Base-by-base conservation (phyloP, 2,888 invertebrate species). In the Ditula angustiorana region DNA sequence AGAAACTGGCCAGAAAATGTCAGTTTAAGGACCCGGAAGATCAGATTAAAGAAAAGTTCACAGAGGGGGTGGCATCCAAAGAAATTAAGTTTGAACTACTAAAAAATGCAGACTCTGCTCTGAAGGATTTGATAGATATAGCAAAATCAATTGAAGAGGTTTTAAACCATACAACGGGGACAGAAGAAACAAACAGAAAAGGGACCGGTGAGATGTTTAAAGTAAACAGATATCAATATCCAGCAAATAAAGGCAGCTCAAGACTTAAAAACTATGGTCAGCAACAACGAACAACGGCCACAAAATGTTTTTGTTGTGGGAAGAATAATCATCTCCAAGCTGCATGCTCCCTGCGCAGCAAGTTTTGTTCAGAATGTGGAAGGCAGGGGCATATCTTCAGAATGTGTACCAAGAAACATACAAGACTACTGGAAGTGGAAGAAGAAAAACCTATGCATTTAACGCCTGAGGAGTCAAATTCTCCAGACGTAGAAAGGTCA, bases 1-100 rank as follows among this genome's bases (percentile, higher is more conserved):
- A 35, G 8, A n/a, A 13, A 35, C 2, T 35, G 1, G 35, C n/a
- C n/a, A 35, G 5, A 35, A 35, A 8, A 35, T 35, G n/a, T n/a
- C n/a, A 2, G 2, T 35, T 35, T 35, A 35, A 35, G 13, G 35
- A 70, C 28, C 2, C 24, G 3, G 66, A 70, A 10, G 70, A 68
- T 11, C 70, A 68, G 63, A 53, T 70, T n/a, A 70, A 67, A 28
- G 70, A 68, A 66, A 68, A 68, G 47, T 47, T 68, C 1, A 66
- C 68, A 5, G 33, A 33, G 2, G 33, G 33, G 2, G 33, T 33
- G 2, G 8, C 2, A 10, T 10, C 5, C 2, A 5, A 5, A 2
- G 8, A 10, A 33, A 33, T 33, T 10, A 33, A 11, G 8, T 33
- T 33, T 11, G 10, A 33, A 33, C 8, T 33, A 11, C 11, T 33